Conservation (phyloP, 1,140 invertebrate genomes). For the Nasonia vitripennis region DNA sequence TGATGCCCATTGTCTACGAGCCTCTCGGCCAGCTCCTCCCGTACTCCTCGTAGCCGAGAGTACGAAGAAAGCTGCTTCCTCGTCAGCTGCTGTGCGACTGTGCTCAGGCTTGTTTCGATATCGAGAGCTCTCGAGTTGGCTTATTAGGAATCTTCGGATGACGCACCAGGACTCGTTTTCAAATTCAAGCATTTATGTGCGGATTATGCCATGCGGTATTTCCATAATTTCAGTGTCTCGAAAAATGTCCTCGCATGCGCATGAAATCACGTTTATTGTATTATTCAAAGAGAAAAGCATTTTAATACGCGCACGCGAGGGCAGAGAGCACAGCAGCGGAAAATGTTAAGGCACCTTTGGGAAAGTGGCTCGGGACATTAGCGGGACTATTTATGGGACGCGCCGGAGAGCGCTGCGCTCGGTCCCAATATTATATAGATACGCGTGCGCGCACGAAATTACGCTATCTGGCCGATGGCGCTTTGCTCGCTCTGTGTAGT, state of each 20-base stretch:
- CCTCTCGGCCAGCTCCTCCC: background rate
- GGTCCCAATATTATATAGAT: slow-evolving; percentile 53
- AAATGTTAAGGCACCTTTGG: slow-evolving; percentile 3
- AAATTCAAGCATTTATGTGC: too few species aligned
- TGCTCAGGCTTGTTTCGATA: too few species aligned
- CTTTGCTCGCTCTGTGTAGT: background rate
- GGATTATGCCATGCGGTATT: too few species aligned
- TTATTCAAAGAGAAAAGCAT: too few species aligned
- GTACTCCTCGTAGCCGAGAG: background rate
- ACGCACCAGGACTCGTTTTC: too few species aligned
- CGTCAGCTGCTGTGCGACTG: too few species aligned
- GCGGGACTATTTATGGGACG: slow-evolving; percentile 51
- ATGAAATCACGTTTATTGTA: too few species aligned
- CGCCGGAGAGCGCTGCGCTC: background rate
- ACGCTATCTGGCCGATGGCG: slow-evolving; percentile 38
- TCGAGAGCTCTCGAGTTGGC: too few species aligned
- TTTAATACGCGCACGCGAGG: background rate
- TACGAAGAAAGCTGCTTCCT: background rate
- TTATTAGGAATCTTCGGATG: too few species aligned
- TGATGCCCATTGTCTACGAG: slow-evolving; percentile 16
- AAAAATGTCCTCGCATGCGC: too few species aligned
- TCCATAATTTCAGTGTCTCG: too few species aligned
- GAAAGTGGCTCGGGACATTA: slow-evolving; percentile 50
- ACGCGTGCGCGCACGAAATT: slow-evolving; percentile 39
- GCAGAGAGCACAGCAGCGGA: background rate